phyloP scores from a whole-genome alignment of 1,140 invertebrate species.

The Drosophila kikkawai region DNA sequence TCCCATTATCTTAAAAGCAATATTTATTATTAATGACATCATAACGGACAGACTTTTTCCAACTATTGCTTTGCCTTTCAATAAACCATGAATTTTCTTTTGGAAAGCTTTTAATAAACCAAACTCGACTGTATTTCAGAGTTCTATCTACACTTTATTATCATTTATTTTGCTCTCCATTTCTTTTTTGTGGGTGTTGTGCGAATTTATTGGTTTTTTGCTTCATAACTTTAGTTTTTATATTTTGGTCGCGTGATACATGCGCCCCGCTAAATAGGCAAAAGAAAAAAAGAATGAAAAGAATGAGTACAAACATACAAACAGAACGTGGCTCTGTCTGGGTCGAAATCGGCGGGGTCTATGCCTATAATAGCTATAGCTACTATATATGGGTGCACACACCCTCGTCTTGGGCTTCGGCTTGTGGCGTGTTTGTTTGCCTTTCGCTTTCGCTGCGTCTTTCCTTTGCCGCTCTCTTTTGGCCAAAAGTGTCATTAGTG shows the following conservation, averaged over 20 bases:
- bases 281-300: neutral
- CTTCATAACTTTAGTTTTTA: slow-evolving; percentile 36
- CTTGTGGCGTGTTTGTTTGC: slow-evolving; percentile 76
- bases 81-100: neutral
- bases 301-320: neutral
- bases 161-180: slow-evolving; percentile 39
- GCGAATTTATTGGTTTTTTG: slow-evolving; percentile 69
- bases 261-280: slow-evolving; percentile 61
- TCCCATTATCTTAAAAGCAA: neutral
- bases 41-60: neutral
- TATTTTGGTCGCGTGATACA: slow-evolving; percentile 60
- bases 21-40: slow-evolving; percentile 1
- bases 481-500: slow-evolving; percentile 69
- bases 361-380: slow-evolving; percentile 16
- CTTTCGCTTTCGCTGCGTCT: slow-evolving; percentile 67
- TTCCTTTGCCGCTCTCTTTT: slow-evolving; percentile 28
- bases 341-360: slow-evolving; percentile 47
- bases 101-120: neutral
- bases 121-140: slow-evolving; percentile 21
- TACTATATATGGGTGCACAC: slow-evolving; percentile 6
- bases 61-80: neutral
- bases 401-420: neutral
- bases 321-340: slow-evolving; percentile 42
- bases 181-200: slow-evolving; percentile 34
- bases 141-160: slow-evolving; percentile 42